Conservation (phyloP, 2,797 vertebrate species). For the Meriones psammophilus region DNA sequence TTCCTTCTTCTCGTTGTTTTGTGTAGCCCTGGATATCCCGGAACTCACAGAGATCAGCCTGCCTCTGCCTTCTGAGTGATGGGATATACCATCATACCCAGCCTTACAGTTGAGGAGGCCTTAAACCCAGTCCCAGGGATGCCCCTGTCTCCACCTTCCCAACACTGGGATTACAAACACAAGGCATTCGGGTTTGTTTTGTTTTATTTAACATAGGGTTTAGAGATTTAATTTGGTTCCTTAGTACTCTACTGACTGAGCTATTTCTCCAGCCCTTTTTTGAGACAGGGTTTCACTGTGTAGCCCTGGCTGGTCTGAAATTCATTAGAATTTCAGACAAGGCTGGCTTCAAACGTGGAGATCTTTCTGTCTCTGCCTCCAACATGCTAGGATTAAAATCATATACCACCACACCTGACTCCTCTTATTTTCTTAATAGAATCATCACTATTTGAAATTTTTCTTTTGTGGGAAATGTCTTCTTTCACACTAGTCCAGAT, state of each 20-base stretch:
- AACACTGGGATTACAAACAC: not conserved
- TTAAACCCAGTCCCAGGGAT: not conserved
- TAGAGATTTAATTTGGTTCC: not conserved
- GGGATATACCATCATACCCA: not conserved
- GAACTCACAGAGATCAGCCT: not conserved
- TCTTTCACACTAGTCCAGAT: not conserved
- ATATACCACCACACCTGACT: not conserved
- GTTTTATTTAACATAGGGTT: not conserved
- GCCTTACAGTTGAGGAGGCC: not conserved
- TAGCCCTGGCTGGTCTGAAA: not conserved
- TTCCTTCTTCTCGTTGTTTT: not conserved
- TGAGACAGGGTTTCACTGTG: not conserved
- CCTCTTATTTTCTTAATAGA: not conserved
- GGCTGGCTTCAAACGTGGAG: not conserved
- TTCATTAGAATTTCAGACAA: not conserved
- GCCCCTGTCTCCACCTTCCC: not conserved
- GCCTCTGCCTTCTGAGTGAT: not conserved
- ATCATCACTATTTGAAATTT: not conserved
- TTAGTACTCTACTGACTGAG: not conserved
- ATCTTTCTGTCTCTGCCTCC: not conserved
- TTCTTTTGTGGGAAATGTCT: not conserved
- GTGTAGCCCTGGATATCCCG: not conserved
- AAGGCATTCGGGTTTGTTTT: not conserved
- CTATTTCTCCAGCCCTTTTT: not conserved
- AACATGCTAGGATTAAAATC: not conserved